These are phyloP conservation scores for Pomacea canaliculata DNA, from an alignment of 2,888 invertebrate species.

Conservation along the genomic window DNA sequence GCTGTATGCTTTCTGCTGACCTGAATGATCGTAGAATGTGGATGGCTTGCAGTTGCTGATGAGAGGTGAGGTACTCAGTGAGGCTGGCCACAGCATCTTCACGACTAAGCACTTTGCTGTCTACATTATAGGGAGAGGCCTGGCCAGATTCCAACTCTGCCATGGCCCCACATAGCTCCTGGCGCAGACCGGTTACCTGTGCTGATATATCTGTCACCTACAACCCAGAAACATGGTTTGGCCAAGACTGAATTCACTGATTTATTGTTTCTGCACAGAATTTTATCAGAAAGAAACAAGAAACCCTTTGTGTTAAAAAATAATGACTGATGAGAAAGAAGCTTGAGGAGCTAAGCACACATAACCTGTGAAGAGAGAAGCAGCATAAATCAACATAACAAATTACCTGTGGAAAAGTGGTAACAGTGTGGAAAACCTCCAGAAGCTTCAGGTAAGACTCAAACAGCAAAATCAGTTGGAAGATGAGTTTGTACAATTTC, in stretches of 20 bases:
- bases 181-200: conserved; percentile 63
- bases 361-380: no score
- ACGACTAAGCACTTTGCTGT: conserved; percentile 59
- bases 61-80: conserved; percentile 74
- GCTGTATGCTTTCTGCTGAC: conserved; percentile 31
- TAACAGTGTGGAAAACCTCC: conserved; percentile 51
- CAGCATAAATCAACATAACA: no score
- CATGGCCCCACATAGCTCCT: conserved; percentile 63
- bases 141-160: conserved; percentile 66
- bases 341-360: no score
- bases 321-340: no score
- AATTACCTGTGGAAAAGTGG: conserved; percentile 53
- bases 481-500: conserved; percentile 90
- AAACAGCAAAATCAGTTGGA: conserved; percentile 88
- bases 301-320: no score
- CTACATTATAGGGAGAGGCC: conserved; percentile 60
- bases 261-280: no score
- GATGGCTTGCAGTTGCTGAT: conserved; percentile 80
- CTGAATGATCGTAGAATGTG: conserved; percentile 73
- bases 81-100: conserved; percentile 69
- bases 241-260: no score
- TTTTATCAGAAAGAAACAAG: no score
- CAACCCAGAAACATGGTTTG: neutral
- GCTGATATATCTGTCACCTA: conserved; percentile 67
- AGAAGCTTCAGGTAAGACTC: conserved; percentile 76